phyloP scores from a whole-genome alignment of 2,888 invertebrate species.

The Muschampia plurimacula region DNA sequence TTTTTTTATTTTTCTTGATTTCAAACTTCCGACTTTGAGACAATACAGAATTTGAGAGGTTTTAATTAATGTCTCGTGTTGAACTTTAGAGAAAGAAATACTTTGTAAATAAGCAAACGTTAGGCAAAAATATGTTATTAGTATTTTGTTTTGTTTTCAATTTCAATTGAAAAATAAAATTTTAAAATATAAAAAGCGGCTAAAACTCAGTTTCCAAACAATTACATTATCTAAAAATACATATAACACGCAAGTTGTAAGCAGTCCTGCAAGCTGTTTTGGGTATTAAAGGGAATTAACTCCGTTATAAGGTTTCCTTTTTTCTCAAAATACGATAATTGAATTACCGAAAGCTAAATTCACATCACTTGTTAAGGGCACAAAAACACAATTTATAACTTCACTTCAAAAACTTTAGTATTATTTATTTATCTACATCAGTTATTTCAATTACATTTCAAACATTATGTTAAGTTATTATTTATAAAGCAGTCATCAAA shows the following conservation, averaged over 20 bases:
- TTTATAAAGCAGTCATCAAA: constrained; percentile 19
- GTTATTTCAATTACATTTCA: constrained; percentile 16
- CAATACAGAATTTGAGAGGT: not conserved
- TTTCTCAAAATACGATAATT: not conserved
- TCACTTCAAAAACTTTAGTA: constrained; percentile 10
- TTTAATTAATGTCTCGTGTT: not conserved
- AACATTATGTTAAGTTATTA: not conserved
- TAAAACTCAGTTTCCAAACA: not conserved
- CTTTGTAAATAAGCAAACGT: not conserved
- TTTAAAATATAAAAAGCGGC: not conserved
- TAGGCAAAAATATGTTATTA: not conserved
- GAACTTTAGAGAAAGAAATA: not conserved
- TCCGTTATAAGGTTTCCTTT: too few species aligned
- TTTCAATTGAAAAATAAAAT: not conserved
- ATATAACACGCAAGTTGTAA: not conserved
- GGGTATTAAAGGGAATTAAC: too few species aligned
- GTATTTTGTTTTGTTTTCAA: not conserved
- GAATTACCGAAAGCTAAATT: constrained; percentile 1
- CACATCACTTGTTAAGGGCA: constrained; percentile 9
- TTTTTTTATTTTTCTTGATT: too few species aligned
- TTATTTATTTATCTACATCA: constrained; percentile 18
- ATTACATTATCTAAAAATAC: too few species aligned
- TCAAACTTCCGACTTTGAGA: too few species aligned
- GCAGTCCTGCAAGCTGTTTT: not conserved
- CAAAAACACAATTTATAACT: constrained; percentile 12